Evolutionary conservation across 2,113 vertebrate species (phyloP), one percentile per base, ranked within the genome.

Genomic region (Grus americana): DNA sequence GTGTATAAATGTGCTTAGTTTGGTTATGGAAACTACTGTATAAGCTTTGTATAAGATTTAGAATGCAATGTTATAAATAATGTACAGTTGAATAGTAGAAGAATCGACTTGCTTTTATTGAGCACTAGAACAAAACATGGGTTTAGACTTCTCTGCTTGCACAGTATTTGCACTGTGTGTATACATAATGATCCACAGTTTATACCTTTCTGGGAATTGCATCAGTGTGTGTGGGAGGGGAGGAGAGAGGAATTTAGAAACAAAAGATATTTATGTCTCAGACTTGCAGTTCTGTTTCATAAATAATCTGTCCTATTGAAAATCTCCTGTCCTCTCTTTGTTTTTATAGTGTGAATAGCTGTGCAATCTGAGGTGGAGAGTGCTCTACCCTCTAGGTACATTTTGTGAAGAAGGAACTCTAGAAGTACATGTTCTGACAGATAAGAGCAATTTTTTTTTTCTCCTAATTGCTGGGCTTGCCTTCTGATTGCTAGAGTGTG

Each of bases 401-500:
- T 95, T 93, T 87, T 24, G 6, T 87, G 73, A 96, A 93, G 86
- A 89, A 94, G 70, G 57, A 93, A 42, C 78, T 92, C 80, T 73
- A 72, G 84, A 89, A 92, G 81, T 95, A 68, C n/a, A 2, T 50
- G 36, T 93, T 92, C 84, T 92, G 84, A 75, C 65, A 93, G 79
- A 90, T 81, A 68, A 68, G 79, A 91, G 36, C 9, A 12, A 1
- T 0, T 59, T 15, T 62, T 8, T 71, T 47, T 52, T 20, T n/a
- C 24, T 54, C 27, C 52, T 62, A 57, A 75, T 94, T 90, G 83
- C 83, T 79, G 70, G 66, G 42, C 68, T 84, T 96, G 61, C 52
- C 88, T 96, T 92, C 78, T 91, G 92, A 92, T 92, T 95, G 91
- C 89, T 89, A 8, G 88, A 92, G 61, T 82, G 54, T 82, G 78